Evolutionary conservation across 2,888 invertebrate species (phyloP), one percentile per base, ranked within the genome.

Genomic region (Halocaridina rubra): DNA sequence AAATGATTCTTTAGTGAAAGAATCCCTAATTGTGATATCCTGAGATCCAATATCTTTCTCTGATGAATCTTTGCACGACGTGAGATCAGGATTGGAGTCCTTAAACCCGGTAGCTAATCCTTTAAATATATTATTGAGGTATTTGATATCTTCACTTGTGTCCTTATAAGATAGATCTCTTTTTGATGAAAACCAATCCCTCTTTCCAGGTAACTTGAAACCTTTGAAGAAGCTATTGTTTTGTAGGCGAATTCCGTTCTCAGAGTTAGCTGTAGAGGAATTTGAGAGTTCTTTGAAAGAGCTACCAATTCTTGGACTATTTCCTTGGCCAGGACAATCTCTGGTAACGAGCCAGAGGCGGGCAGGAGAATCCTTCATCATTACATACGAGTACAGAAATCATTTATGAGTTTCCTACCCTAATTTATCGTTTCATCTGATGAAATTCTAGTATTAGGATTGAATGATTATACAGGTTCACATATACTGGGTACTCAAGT

Each of bases 301-400:
- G 59, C 30, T 32, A 10, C 13, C 61, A 59, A 5, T 61, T 32
- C 32, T 77, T 16, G 32, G 46, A 27, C 46, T 33, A n/a, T 46
- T 29, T 16, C 29, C 30, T n/a, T 27, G 30, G 29, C 53, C 76
- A 19, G 59, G 59, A 30, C 53, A 30, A 53, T 76, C 76, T 29
- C 76, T 76, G 32, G 76, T 53, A 53, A 76, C 27, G n/a, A 77
- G 61, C 76, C 76, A 77, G 76, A 77, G 59, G 5, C 76, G 61
- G 30, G 76, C 76, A 5, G 76, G 30, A 10, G 76, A 77, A 61
- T 61, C 59, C 33, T 77, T 77, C 76, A 77, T 77, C 10, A 19
- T 77, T 29, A 19, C n/a, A n/a, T n/a, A n/a, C n/a, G n/a, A n/a
- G n/a, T n/a, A n/a, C n/a, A n/a, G n/a, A n/a, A n/a, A n/a, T n/a